Base-by-base conservation (phyloP, 2,113 vertebrate species). In the Sprattus sprattus region DNA sequence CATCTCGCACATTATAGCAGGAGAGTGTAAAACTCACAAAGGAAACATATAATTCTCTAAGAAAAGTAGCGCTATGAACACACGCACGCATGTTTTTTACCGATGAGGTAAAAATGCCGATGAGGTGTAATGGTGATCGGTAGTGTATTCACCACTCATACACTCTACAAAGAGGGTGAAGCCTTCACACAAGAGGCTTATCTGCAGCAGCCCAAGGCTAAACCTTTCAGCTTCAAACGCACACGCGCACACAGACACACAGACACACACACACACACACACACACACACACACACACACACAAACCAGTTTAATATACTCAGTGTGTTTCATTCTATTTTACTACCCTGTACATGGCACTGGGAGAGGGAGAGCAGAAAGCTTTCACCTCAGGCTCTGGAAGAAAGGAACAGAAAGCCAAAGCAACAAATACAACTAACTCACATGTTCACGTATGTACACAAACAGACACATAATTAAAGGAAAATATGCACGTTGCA, bases 281-380 rank as follows among this genome's bases (percentile, higher is more conserved):
- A 25, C 10, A 25, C 60, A 10, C 20, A 25, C 64, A 71, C 64
- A 71, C 67, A 75, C 28, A 78, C 71, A 78, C 71, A 78, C 71
- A 39, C 71, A 44, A 13, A 78, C 71, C 71, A 16, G 71, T 78
- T 32, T 78, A 78, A 78, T 78, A 78, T 15, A 78, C 54, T 67
- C 71, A 39, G 28, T 44, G 71, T 71, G 64, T 39, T 78, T 78
- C 71, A 78, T 32, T 78, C 25, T 44, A 78, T 78, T 78, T 78
- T 78, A 78, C 71, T 39, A 78, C 71, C 71, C 71, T 78, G 28
- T 78, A 32, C 28, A 78, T 78, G 71, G 28, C 71, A 78, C 71
- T 78, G 32, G 13, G 71, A 78, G 71, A 3, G 25, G 10, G 64
- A 71, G 64, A 71, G 25, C 20, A 28, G 64, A 71, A 7, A 71